Conservation (phyloP, 2,888 invertebrate genomes). For the Pemphredon lugubris region DNA sequence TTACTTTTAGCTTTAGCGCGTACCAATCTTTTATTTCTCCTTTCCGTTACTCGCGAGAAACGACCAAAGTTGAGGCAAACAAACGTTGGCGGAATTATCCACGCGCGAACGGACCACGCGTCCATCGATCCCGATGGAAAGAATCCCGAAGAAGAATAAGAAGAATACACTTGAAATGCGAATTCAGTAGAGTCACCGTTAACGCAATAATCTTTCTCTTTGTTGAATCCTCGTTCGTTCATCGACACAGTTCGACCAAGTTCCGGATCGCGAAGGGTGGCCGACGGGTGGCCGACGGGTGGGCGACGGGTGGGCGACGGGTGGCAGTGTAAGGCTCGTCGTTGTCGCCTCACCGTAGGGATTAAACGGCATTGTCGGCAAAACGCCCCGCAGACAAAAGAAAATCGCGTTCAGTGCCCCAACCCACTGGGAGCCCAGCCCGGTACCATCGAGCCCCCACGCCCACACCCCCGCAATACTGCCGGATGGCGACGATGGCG, state of each 20-base stretch:
- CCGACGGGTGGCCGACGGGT: constrained; percentile 4
- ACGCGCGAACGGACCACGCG: no score
- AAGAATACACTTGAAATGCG: constrained; percentile 15
- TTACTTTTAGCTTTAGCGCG: no score
- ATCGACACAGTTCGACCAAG: constrained; percentile 54
- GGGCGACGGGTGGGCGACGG: constrained; percentile 9
- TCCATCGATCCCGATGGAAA: constrained; percentile 52
- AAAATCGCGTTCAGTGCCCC: constrained; percentile 54
- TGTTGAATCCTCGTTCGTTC: constrained; percentile 51
- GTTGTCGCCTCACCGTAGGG: constrained; percentile 40
- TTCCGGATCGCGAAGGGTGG: constrained; percentile 27
- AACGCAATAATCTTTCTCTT: constrained; percentile 53
- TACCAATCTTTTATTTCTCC: no score
- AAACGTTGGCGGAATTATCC: no score
- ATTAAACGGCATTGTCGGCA: constrained; percentile 62
- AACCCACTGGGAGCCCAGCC: constrained; percentile 16
- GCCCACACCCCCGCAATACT: neutral
- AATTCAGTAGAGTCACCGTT: constrained; percentile 30
- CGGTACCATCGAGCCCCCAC: constrained; percentile 16
- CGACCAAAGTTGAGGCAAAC: no score
- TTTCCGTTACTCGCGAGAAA: no score
- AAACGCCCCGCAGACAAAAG: constrained; percentile 65
- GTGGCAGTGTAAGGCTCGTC: constrained; percentile 19
- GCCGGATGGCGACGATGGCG: constrained; percentile 18
- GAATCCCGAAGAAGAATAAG: constrained; percentile 29